Evolutionary conservation across 2,888 invertebrate genomes (phyloP).

Genomic region (Seira musarum): DNA sequence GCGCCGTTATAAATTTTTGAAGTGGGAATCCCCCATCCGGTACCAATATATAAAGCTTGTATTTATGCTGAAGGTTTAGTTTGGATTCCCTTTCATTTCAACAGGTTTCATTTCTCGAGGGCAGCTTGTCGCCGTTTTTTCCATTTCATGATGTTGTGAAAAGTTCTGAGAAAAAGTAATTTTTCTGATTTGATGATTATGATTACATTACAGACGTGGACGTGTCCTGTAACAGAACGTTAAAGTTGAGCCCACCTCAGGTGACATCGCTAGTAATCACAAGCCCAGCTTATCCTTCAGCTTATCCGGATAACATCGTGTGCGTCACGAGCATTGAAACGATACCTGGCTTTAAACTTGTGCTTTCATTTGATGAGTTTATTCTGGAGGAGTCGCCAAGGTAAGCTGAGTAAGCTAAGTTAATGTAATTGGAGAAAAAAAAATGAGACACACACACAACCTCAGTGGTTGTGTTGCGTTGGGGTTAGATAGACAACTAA

Average conservation of each 20-base stretch:
- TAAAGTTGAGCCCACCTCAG: slow-evolving; percentile 78
- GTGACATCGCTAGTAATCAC: slow-evolving; percentile 79
- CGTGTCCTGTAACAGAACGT: slow-evolving; percentile 79
- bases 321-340: slow-evolving; percentile 83
- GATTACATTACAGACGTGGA: slow-evolving; percentile 67
- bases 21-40: too few species aligned
- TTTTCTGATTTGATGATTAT: slow-evolving; percentile 13
- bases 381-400: slow-evolving; percentile 84
- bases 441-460: too few species aligned
- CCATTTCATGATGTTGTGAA: not conserved
- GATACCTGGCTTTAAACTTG: slow-evolving; percentile 80
- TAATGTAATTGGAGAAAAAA: too few species aligned
- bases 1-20: too few species aligned
- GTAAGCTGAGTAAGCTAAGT: too few species aligned
- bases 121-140: not conserved
- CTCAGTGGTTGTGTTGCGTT: too few species aligned
- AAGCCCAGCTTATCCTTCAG: slow-evolving; percentile 86
- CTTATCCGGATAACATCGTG: slow-evolving; percentile 83
- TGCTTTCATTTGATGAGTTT: slow-evolving; percentile 83
- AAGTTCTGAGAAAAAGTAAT: not conserved
- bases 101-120: not conserved
- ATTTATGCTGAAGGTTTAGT: not conserved
- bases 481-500: too few species aligned
- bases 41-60: too few species aligned
- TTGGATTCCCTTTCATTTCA: slow-evolving; percentile 1